phyloP scores from a whole-genome alignment of 2,797 vertebrate genomes.

The Melanotaenia boesemani region DNA sequence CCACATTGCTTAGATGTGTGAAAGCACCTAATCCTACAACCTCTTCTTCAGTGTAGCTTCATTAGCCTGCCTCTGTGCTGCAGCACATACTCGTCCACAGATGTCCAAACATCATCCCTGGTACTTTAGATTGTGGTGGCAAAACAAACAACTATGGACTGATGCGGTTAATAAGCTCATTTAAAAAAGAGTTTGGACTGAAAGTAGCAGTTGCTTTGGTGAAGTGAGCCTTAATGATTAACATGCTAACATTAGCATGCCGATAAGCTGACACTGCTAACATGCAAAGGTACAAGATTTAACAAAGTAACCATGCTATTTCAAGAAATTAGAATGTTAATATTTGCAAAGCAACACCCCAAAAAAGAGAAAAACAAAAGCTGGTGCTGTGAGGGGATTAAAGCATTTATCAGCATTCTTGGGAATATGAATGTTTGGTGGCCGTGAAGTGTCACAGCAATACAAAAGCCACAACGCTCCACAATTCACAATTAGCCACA shows the following conservation, averaged over 20 bases:
- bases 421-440: background rate
- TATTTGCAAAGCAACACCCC: background rate
- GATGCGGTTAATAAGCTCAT: background rate
- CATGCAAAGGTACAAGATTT: constrained; percentile 3
- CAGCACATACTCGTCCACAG: background rate
- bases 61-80: background rate
- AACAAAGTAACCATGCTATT: background rate
- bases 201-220: background rate
- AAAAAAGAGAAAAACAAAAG: background rate
- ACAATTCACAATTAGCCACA: too few relatives aligned
- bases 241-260: background rate
- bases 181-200: background rate
- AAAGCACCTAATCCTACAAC: background rate
- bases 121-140: too few relatives aligned
- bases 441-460: too few relatives aligned
- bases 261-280: background rate
- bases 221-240: background rate
- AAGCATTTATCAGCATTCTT: background rate
- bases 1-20: background rate
- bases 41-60: background rate
- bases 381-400: background rate
- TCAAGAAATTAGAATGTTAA: background rate
- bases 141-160: too few relatives aligned
- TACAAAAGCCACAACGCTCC: too few relatives aligned
- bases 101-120: too few relatives aligned